phyloP scores from a whole-genome alignment of 1,140 invertebrate species.

The Steinernema feltiae region DNA sequence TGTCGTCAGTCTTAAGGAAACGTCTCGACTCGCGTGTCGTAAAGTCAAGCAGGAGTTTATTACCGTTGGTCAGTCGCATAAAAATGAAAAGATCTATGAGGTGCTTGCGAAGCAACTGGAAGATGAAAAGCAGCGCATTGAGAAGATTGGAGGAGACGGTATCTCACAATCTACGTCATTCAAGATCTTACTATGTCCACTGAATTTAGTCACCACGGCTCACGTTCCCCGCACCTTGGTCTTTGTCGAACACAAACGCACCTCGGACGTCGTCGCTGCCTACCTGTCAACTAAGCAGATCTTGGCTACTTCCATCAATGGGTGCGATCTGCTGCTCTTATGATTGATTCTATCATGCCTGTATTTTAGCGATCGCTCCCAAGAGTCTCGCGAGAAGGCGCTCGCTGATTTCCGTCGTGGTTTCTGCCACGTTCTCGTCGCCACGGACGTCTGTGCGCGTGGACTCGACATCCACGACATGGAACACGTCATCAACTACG shows the following conservation, averaged over 20 bases:
- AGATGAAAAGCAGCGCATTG: not conserved
- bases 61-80: not conserved
- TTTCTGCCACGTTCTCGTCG: not conserved
- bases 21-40: not conserved
- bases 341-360: no score
- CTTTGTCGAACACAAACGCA: not conserved
- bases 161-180: no score
- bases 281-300: constrained; percentile 64
- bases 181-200: no score
- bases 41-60: constrained; percentile 23
- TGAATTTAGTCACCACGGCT: not conserved
- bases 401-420: not conserved
- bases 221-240: not conserved
- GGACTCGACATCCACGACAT: constrained; percentile 72
- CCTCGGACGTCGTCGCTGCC: constrained; percentile 31
- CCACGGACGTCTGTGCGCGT: not conserved
- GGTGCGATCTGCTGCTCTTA: no score
- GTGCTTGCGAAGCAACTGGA: not conserved
- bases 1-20: not conserved
- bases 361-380: not conserved
- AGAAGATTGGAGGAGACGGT: no score
- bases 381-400: not conserved
- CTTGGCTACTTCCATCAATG: constrained; percentile 82
- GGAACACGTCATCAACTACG: constrained; percentile 82
- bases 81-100: constrained; percentile 9